These are phyloP conservation scores for Glossosoma conforme DNA, from an alignment of 1,140 invertebrate genomes.

Conservation along the genomic window DNA sequence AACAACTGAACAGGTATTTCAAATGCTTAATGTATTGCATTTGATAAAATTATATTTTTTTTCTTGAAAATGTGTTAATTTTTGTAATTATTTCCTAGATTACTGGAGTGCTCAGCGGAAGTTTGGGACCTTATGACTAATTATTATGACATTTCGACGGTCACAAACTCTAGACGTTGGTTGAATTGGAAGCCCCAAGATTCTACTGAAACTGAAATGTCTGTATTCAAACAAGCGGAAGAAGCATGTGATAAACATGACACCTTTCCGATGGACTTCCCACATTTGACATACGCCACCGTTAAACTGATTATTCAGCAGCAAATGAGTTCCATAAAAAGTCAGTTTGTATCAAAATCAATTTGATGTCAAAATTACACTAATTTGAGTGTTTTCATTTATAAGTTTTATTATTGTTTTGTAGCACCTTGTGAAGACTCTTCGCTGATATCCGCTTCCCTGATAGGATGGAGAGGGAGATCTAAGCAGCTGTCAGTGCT, in stretches of 20 bases:
- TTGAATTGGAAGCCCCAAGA: slow-evolving; percentile 11
- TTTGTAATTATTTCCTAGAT: slow-evolving; percentile 13
- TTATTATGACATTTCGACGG: slow-evolving; percentile 16
- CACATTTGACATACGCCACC: slow-evolving; percentile 17
- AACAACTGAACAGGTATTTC: slow-evolving; percentile 8
- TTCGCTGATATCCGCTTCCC: slow-evolving; percentile 38
- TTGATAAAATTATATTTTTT: too few relatives aligned
- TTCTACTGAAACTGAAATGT: slow-evolving; percentile 5
- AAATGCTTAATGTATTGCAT: too few relatives aligned
- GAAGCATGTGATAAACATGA: too few relatives aligned
- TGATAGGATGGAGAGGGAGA: slow-evolving; percentile 39
- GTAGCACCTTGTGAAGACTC: slow-evolving; percentile 34
- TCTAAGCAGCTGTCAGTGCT: slow-evolving; percentile 36
- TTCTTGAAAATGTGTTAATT: too few relatives aligned
- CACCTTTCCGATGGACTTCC: slow-evolving; percentile 19
- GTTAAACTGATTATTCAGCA: slow-evolving; percentile 19
- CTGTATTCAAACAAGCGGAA: slow-evolving; percentile 9
- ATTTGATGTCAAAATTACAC: not conserved
- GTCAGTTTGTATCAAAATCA: too few relatives aligned
- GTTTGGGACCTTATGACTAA: slow-evolving; percentile 16
- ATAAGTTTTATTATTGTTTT: slow-evolving; percentile 20
- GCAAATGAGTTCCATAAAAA: not conserved
- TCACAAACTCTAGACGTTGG: slow-evolving; percentile 14
- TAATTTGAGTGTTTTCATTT: slow-evolving; percentile 7
- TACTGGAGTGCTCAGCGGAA: slow-evolving; percentile 20